These are phyloP conservation scores for Macrosiphum euphorbiae DNA, from an alignment of 2,888 invertebrate genomes.

Conservation along the genomic window DNA sequence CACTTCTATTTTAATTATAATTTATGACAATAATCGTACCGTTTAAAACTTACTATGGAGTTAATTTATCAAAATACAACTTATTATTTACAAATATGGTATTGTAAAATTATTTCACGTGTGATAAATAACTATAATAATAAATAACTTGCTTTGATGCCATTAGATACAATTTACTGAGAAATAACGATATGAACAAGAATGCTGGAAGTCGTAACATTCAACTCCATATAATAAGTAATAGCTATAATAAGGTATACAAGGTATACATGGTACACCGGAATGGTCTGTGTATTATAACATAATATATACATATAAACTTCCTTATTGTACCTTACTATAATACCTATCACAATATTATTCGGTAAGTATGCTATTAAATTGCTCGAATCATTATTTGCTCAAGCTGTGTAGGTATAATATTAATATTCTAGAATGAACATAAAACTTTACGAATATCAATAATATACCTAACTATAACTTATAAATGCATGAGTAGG, in stretches of 20 bases:
- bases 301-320: not conserved
- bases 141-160: slow-evolving; percentile 1
- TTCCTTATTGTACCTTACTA: not conserved
- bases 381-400: not conserved
- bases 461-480: not conserved
- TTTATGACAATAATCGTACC: slow-evolving; percentile 10
- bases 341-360: not conserved
- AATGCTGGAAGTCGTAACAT: not conserved
- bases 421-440: not conserved
- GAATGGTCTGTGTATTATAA: not conserved
- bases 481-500: not conserved
- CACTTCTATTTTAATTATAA: not conserved
- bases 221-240: slow-evolving; percentile 19
- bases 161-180: slow-evolving; percentile 10
- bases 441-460: not conserved
- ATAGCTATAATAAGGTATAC: slow-evolving; percentile 28
- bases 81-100: slow-evolving; percentile 20
- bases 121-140: not conserved
- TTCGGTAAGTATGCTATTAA: not conserved
- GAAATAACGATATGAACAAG: not conserved
- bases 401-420: not conserved
- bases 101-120: not conserved
- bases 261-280: not conserved
- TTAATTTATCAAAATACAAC: not conserved
- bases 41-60: not conserved